A percentile compares a stretch with the other conserved stretches of the same genome.
Conservation (phyloP, 2,113 vertebrate genomes). For the Larimichthys polyactis region DNA sequence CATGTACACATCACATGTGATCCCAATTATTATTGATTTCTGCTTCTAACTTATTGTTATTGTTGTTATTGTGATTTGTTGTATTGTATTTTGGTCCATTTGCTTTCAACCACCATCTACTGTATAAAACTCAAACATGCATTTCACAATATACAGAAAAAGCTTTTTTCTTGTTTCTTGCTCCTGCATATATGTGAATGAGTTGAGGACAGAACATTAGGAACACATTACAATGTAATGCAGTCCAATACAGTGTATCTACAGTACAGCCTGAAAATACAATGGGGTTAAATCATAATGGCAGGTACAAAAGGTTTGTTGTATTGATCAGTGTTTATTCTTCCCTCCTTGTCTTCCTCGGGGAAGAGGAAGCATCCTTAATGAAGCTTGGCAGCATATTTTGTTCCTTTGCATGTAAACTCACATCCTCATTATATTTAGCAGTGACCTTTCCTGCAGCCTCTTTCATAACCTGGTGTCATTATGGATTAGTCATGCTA, state of each 20-base stretch:
- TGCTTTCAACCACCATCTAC: background rate
- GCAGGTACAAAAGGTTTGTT: background rate
- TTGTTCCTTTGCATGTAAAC: background rate
- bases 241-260: background rate
- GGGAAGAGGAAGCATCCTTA: background rate
- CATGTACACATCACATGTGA: too few species aligned
- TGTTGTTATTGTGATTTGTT: too few species aligned
- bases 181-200: background rate
- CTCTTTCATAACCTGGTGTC: background rate
- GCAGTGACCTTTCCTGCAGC: constrained; percentile 28
- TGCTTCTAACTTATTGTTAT: too few species aligned
- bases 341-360: background rate
- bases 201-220: background rate
- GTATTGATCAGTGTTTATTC: background rate
- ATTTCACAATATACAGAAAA: background rate
- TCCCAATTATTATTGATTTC: too few species aligned
- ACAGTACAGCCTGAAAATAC: too few species aligned
- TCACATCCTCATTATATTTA: constrained; percentile 11
- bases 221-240: background rate
- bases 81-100: background rate
- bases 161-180: background rate
- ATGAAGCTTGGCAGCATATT: background rate
- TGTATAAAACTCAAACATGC: background rate
- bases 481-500: constrained; percentile 16
- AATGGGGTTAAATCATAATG: too few species aligned